Base-by-base conservation (phyloP, 2,113 vertebrate genomes). In the Oxyura jamaicensis region DNA sequence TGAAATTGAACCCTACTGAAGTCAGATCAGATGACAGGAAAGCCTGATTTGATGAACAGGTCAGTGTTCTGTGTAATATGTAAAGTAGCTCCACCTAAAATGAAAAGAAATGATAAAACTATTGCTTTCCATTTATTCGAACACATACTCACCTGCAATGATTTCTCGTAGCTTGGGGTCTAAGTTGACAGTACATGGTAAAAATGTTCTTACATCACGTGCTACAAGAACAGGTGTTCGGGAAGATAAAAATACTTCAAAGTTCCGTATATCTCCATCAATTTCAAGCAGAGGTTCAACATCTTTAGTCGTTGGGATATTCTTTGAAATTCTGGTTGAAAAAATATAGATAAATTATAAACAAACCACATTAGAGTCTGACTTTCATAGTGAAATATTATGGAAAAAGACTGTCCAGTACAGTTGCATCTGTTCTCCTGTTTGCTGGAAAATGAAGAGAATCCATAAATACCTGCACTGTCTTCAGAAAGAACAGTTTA, bases 161-260 rank as follows among this genome's bases (percentile, higher is more conserved):
- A 99, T 99, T 97, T 99, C 99, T 90, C 99, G 98, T 2, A 99
- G 98, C 95, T 99, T 99, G 91, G 99, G 99, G 97, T 99, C 99
- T 86, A 99, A 97, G 95, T 99, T 99, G 66, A 99, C 99, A 1
- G 99, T 99, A 95, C 99, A 99, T 7, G 99, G 99, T 95, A 99
- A 96, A 94, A 99, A 99, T 72, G 98, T 99, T 95, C 99, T 99
- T 35, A 99, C 99, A 84, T 99, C 99, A 76, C 98, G 98, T 67
- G 99, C 98, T 25, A 99, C 98, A 76, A 99, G 99, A 91, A 99
- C 98, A 8, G 99, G 99, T 7, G 98, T 99, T 94, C 99, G 97
- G 5, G 99, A 99, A 69, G 99, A 99, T 35, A 99, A 97, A 97
- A 99, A 99, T 23, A 99, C 98, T 97, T 99, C 99, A 83, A 99